phyloP scores from a whole-genome alignment of 2,797 vertebrate genomes.

The Malurus splendens region DNA sequence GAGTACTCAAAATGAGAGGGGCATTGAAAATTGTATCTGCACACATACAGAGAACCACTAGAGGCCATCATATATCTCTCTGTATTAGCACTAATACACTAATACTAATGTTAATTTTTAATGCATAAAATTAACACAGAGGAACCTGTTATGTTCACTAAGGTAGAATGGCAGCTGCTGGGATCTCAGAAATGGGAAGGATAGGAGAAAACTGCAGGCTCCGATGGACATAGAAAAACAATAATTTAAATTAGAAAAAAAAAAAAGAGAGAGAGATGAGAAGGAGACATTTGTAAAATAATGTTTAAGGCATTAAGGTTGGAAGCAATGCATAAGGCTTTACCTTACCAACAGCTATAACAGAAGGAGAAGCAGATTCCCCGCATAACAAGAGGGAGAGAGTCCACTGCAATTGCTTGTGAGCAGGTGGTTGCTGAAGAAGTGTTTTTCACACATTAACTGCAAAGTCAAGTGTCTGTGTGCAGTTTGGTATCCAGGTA shows the following conservation, averaged over 20 bases:
- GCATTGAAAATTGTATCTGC: background rate
- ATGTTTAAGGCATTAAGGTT: background rate
- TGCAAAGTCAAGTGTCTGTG: background rate
- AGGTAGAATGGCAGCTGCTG: background rate
- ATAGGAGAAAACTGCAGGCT: background rate
- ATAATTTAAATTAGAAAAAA: background rate
- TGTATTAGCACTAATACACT: background rate
- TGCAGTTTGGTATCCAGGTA: constrained; percentile 1
- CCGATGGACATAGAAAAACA: background rate
- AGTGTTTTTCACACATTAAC: background rate
- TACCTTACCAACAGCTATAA: background rate
- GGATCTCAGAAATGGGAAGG: background rate
- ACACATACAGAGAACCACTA: constrained; percentile 23
- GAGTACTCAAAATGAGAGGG: background rate
- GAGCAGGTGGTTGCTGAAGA: background rate
- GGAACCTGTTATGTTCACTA: background rate
- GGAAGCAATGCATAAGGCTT: background rate
- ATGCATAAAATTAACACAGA: background rate
- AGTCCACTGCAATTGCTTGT: background rate
- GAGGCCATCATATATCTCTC: constrained; percentile 32
- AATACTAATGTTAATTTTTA: background rate
- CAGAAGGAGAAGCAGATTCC: background rate
- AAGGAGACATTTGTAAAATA: background rate
- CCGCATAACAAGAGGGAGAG: background rate
- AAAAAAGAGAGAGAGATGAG: rapidly evolving